Percentiles rank a stretch among this genome's conserved stretches.
These are phyloP conservation scores for Notarius lentiginosus DNA, from an alignment of 2,113 vertebrate species.

Conservation along the genomic window DNA sequence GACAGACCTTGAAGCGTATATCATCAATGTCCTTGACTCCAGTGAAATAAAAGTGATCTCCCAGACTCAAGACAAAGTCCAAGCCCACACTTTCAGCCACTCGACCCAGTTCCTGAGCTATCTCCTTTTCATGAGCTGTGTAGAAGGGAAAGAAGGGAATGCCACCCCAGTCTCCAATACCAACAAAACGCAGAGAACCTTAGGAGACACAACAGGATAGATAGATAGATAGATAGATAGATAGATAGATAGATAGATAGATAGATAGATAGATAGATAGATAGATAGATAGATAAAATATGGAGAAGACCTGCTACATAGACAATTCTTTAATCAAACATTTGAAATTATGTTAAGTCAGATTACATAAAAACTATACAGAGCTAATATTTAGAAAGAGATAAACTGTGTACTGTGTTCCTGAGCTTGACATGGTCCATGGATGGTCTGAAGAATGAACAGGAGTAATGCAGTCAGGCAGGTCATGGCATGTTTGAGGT, in stretches of 20 bases:
- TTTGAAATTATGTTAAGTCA: background rate
- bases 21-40: slow-evolving; percentile 66
- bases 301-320: background rate
- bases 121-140: slow-evolving; percentile 56
- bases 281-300: too few species aligned
- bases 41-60: slow-evolving; percentile 69
- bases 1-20: slow-evolving; percentile 66
- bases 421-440: slow-evolving; percentile 32
- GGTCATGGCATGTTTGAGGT: slow-evolving; percentile 47
- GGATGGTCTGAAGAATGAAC: slow-evolving; percentile 29
- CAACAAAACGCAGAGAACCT: slow-evolving; percentile 64
- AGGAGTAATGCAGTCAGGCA: slow-evolving; percentile 36
- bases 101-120: slow-evolving; percentile 59
- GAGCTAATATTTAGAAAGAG: background rate
- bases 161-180: slow-evolving; percentile 69
- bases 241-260: too few species aligned
- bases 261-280: too few species aligned
- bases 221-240: too few species aligned
- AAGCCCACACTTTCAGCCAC: slow-evolving; percentile 52
- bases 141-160: slow-evolving; percentile 61
- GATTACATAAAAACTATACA: background rate
- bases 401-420: slow-evolving; percentile 35
- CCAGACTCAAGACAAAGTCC: slow-evolving; percentile 70
- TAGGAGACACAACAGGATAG: slow-evolving; percentile 14
- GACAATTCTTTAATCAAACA: background rate